These are phyloP conservation scores for Orchestia grillus DNA, from an alignment of 1,140 invertebrate genomes.

Conservation along the genomic window DNA sequence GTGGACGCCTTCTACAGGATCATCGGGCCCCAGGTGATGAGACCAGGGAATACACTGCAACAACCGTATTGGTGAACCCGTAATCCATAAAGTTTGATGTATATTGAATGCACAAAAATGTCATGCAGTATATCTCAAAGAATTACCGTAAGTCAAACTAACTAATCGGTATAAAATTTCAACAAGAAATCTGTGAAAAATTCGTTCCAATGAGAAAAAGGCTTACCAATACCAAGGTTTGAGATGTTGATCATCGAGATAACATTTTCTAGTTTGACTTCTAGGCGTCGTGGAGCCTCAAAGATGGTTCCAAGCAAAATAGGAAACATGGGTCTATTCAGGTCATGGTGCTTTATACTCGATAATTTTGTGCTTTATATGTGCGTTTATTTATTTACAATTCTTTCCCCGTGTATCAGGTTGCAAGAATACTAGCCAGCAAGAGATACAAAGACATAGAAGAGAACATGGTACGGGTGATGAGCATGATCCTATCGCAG, in stretches of 20 bases:
- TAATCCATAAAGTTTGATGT: no score
- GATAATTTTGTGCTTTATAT: not conserved
- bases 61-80: not conserved
- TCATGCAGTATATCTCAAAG: no score
- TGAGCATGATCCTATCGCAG: constrained; percentile 30
- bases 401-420: not conserved
- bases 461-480: constrained; percentile 2
- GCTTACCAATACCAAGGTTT: no score
- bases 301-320: not conserved
- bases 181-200: no score
- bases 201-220: no score
- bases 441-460: not conserved
- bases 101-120: no score
- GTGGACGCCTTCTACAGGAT: constrained; percentile 26
- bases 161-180: no score
- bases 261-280: not conserved
- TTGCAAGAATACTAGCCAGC: constrained; percentile 6
- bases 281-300: not conserved
- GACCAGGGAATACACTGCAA: not conserved
- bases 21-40: constrained; percentile 17
- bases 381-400: not conserved
- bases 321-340: not conserved
- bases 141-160: no score
- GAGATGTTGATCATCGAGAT: no score
- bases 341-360: no score